Evolutionary conservation across 2,113 vertebrate species (phyloP).

Genomic region (Percopsis transmontana): DNA sequence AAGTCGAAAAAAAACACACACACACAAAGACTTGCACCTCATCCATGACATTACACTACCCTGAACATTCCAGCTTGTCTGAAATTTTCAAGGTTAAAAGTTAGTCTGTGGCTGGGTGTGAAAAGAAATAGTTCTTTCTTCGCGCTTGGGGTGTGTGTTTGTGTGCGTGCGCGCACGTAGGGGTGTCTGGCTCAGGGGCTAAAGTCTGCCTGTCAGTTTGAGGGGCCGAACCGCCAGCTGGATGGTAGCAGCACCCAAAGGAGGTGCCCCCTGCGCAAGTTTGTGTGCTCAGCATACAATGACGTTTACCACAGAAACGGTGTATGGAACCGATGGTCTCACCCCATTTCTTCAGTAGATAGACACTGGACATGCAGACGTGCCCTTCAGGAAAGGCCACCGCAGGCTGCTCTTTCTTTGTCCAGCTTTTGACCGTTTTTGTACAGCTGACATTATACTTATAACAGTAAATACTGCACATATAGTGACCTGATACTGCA

Average conservation of each 20-base stretch:
- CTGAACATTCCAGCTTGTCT: neutral
- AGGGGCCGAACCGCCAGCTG: constrained; percentile 43
- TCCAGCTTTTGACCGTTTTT: constrained; percentile 10
- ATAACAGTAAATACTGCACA: neutral
- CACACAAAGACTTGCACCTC: no score
- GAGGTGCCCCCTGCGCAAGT: constrained; percentile 26
- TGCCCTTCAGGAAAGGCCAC: constrained; percentile 16
- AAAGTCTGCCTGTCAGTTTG: constrained; percentile 56
- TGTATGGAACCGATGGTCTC: constrained; percentile 6
- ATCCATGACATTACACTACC: neutral
- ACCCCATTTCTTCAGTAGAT: neutral
- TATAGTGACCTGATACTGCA: neutral
- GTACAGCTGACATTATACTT: neutral
- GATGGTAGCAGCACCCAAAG: constrained; percentile 50
- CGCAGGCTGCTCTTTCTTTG: constrained; percentile 1
- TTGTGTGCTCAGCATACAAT: constrained; percentile 44
- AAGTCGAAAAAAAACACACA: no score
- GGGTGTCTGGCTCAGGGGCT: constrained; percentile 34
- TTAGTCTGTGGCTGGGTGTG: constrained; percentile 29
- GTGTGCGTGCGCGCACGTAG: constrained; percentile 2
- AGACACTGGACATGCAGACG: neutral
- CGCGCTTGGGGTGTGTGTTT: neutral
- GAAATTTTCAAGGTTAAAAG: constrained; percentile 32
- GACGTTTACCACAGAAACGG: neutral
- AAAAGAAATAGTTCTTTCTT: constrained; percentile 29